Base-by-base conservation (phyloP, 2,797 vertebrate genomes). In the Miichthys miiuy region DNA sequence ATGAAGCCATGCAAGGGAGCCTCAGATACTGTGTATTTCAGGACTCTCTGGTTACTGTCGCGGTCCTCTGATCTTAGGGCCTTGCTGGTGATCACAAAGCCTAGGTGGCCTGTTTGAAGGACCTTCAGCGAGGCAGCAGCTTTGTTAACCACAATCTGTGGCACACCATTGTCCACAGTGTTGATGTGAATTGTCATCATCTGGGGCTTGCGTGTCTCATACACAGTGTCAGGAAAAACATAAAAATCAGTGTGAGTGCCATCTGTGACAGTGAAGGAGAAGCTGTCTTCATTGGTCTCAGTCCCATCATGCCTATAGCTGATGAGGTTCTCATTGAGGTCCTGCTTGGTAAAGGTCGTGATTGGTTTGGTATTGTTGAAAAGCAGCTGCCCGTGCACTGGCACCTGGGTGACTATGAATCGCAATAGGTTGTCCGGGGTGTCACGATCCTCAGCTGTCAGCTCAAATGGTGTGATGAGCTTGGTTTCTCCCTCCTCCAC, bases 261-360 rank as follows among this genome's bases (percentile, higher is more conserved):
- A 72, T 97, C 96, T 2, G 96, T 96, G 81, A 97, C 94, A 12
- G 95, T 97, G 88, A 98, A 96, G 46, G 96, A 97, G 89, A 98
- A 96, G 75, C 96, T 97, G 87, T 97, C 97, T 60, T 97, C 95
- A 0, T 75, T 92, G 47, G 90, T 93, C 84, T 97, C 95, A 10
- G 96, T 96, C 67, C 96, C 93, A 25, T 97, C 95, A 0, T 96
- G 96, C 77, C 90, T 96, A 73, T 97, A 98, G 85, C 93, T 96
- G 87, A 97, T 96, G 17, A 96, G 92, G 75, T 97, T 97, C 76
- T 97, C 92, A 10, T 96, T 97, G 52, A 98, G 91, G 79, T 97
- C 96, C 88, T 96, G 93, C 79, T 97, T 96, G 82, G 95, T 96
- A 70, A 98, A 98, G 66, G 91, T 91, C 6, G 94, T 91, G 72